Base-by-base conservation (phyloP, 2,888 invertebrate species). In the Tenthredo notha region DNA sequence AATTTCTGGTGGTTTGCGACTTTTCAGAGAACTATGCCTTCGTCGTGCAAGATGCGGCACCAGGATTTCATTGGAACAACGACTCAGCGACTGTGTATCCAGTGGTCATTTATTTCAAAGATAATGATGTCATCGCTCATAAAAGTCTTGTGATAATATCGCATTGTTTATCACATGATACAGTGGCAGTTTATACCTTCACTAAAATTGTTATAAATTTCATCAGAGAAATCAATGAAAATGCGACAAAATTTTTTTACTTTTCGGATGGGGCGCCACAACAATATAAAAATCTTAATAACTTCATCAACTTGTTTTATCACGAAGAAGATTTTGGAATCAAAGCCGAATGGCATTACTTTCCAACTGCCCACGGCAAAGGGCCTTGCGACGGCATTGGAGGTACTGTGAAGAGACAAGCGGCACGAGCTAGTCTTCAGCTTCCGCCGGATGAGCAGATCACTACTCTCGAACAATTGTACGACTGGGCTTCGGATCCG, bases 41-140 rank as follows among this genome's bases (percentile, higher is more conserved):
- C 75, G 86, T 88, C 21, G 67, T 88, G 5, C 88, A 88, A 85
- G 80, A 89, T 84, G 87, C 87, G 18, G 87, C 84, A 25, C 84
- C 86, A 18, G 85, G 85, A 21, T 86, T 87, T 33, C 87, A 89
- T 47, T 89, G 86, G 85, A 87, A 88, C 70, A 89, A 89, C 65
- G n/a, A 74, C 21, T 37, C 37, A 43, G 15, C 74, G 6, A 74
- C 74, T 12, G 21, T 74, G n/a, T 74, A 40, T 74, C 83, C 89
- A 33, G 85, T 86, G 3, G 87, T 87, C 5, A 78, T 86, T 43
- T 88, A 89, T 85, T 88, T 86, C 80, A 86, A 85, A 84, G 54
- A 67, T 29, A 33, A 86, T 83, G 33, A 75, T 40, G 80, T 86
- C n/a, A 21, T 87, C 25, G 33, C 54, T 70, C 87, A 87, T 65